Evolutionary conservation across 2,888 invertebrate genomes (phyloP).

Genomic region (Trypoxylon attenuatum): DNA sequence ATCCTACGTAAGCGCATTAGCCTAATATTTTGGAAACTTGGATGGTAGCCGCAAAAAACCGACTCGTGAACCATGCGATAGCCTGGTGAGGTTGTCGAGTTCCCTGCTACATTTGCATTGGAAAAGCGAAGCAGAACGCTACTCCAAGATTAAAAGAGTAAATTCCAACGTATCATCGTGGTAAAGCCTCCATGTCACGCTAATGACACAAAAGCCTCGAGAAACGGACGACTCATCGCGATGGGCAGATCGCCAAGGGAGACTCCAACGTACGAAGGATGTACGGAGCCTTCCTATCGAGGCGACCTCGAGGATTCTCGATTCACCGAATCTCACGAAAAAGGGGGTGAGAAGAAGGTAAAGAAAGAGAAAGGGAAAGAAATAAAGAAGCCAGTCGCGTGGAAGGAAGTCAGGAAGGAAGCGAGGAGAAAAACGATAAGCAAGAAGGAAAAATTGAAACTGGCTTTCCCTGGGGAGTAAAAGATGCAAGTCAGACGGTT

Average conservation of each 20-base stretch:
- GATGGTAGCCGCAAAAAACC: no score
- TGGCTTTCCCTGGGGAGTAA: no score
- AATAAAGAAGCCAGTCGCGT: neutral
- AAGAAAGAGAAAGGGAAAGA: neutral
- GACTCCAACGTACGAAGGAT: no score
- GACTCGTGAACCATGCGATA: no score
- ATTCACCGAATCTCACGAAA: neutral
- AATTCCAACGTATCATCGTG: no score
- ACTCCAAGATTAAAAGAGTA: neutral
- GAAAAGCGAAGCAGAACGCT: neutral
- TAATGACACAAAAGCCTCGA: conserved; percentile 8
- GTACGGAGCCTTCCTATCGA: no score
- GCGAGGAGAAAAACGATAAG: neutral
- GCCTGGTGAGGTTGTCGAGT: no score
- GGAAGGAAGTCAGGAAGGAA: conserved; percentile 19
- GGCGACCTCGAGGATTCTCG: neutral
- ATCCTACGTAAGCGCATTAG: no score
- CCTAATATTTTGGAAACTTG: no score
- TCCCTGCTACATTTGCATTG: no score
- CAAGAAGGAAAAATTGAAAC: conserved; percentile 15
- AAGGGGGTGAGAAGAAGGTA: neutral
- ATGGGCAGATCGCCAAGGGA: no score
- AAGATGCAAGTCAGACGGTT: conserved; percentile 36
- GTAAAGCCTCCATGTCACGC: conserved; percentile 8
- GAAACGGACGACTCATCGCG: conserved; percentile 8